Evolutionary conservation across 2,113 vertebrate genomes (phyloP), one percentile per base, ranked within the genome.

Genomic region (Philantomba maxwellii): DNA sequence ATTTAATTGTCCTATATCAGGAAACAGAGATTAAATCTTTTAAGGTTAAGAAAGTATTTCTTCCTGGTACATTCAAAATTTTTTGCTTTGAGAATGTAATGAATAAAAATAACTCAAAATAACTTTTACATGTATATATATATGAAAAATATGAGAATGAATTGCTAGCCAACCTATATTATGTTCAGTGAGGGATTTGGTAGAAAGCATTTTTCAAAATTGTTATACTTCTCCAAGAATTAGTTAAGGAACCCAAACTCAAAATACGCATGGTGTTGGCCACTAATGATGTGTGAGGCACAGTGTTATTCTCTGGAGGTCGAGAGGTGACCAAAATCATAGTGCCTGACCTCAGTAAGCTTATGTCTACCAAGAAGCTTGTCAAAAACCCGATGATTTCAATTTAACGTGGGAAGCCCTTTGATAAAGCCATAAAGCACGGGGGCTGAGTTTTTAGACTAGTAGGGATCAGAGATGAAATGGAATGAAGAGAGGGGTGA

Each of bases 31-130:
- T 75, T 80, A 83, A 87, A 93, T 73, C 36, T 95, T 94, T 73
- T 81, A 58, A 93, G 89, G 55, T 49, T 95, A 89, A 93, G 49
- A 80, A 97, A 95, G 57, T 85, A 92, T 94, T 96, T 89, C 77
- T 89, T 94, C 53, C 80, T 55, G 81, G 96, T 95, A 89, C 93
- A 96, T 97, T 98, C 60, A 96, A 96, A 60, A 80, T 82, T 95
- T 39, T 94, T 91, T 97, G 93, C 94, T 96, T 97, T 96, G 86
- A 94, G 91, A 96, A 91, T 94, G 84, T 70, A 96, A 89, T 95
- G 94, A 96, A 95, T 96, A 98, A 98, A 97, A 89, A 96, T 96
- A 95, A 96, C 97, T 96, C 78, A 91, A 98, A 97, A 97, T 96
- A 97, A 94, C 86, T 91, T 96, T 93, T 97, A 96, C 88, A 95